Base-by-base conservation (phyloP, 1,140 invertebrate genomes). In the Penaeus japonicus region DNA sequence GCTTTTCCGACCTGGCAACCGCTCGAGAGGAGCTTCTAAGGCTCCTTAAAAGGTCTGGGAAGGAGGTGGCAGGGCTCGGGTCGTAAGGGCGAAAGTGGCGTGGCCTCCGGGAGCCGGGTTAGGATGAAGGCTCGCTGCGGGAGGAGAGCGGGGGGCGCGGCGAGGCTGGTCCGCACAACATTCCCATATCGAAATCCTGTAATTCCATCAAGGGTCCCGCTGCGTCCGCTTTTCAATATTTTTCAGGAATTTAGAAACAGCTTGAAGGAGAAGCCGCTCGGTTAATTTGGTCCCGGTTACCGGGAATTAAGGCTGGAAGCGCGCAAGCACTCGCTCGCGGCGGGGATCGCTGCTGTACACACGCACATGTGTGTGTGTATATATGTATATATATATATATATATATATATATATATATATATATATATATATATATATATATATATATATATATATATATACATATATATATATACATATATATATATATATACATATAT, bases 181-280 rank as follows among this genome's bases (percentile, higher is more conserved):
- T 87, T 79, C 32, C 85, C 79, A 82, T 87, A 87, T 87, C 85
- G 85, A 73, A 87, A 87, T 87, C 85, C 85, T 81, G 85, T 87
- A 87, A 87, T 87, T 87, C 85, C 85, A 87, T 87, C 85, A 87
- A 82, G 85, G 79, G 18, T 57, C 85, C 85, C 27, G 85, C 85
- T 87, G 85, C 12, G 85, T 35, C 35, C n/a, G 85, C 59, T 75
- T 87, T 87, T 87, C 85, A 87, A 87, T 87, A 87, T 87, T 87
- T 87, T 87, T 87, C 78, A 82, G 85, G 78, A 87, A 87, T 87
- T 82, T 87, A 82, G 85, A 87, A 87, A 87, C 85, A 87, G 78
- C 78, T 73, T 47, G 39, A 62, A 55, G 53, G 47, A 54, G 85
- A 87, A 87, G 85, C 85, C 75, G 85, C 59, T 79, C 85, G 53